phyloP scores from a whole-genome alignment of 2,113 vertebrate species.

The Gavia stellata region DNA sequence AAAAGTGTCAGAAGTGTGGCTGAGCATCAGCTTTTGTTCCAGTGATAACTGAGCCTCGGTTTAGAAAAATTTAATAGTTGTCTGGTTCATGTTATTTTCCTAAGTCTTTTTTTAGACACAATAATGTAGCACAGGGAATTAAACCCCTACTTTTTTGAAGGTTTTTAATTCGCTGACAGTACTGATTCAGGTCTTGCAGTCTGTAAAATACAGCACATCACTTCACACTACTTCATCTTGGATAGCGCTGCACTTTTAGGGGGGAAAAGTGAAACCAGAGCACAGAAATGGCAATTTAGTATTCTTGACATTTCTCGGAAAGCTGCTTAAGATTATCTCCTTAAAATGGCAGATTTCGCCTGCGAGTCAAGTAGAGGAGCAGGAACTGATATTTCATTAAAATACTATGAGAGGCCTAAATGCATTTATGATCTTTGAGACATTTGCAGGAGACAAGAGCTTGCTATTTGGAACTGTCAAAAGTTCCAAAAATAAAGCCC shows the following conservation, averaged over 20 bases:
- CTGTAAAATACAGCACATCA: not conserved
- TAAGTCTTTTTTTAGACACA: not conserved
- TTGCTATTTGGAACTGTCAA: not conserved
- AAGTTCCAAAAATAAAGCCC: not conserved
- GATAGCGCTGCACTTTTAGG: not conserved
- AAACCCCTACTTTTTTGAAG: not conserved
- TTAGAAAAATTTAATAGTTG: not conserved
- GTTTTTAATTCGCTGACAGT: not conserved
- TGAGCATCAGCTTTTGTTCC: not conserved
- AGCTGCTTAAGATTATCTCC: constrained; percentile 50
- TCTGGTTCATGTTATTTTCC: not conserved
- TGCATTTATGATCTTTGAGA: not conserved
- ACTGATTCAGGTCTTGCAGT: not conserved
- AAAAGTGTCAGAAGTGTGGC: not conserved
- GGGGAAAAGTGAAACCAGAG: not conserved
- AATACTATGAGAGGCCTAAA: not conserved
- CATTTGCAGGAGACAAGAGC: not conserved
- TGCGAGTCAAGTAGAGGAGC: constrained; percentile 22
- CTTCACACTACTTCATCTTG: not conserved
- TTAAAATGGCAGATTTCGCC: constrained; percentile 15
- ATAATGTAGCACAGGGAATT: not conserved
- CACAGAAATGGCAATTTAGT: not conserved
- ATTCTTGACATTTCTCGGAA: constrained; percentile 17
- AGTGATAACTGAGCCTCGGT: not conserved
- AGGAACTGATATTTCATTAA: constrained; percentile 14